Evolutionary conservation across 2,888 invertebrate species (phyloP).

Genomic region (Conomelus anceps): DNA sequence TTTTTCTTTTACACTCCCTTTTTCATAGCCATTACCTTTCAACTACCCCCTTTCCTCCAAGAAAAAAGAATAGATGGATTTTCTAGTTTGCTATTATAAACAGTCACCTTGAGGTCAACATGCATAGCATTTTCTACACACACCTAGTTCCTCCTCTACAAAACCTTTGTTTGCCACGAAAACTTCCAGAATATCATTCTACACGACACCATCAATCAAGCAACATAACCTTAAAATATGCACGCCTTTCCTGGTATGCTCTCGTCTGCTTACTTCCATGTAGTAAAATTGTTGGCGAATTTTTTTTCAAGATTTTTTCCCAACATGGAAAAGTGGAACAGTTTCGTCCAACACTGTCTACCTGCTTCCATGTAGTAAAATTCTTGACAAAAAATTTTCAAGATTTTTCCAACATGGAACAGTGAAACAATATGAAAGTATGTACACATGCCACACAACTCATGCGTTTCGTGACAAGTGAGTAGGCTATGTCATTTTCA

Average conservation of each 20-base stretch:
- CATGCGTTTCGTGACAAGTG: no score
- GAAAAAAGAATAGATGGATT: not conserved
- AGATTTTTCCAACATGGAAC: no score
- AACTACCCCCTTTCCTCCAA: not conserved
- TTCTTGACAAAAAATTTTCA: not conserved
- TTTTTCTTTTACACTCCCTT: not conserved
- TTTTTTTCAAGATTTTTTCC: not conserved
- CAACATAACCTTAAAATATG: not conserved
- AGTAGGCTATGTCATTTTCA: no score
- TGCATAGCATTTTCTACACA: not conserved
- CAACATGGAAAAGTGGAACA: no score
- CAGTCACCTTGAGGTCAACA: not conserved
- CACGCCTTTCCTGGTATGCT: not conserved
- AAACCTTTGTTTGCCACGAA: not conserved
- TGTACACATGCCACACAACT: no score
- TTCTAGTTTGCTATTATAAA: not conserved
- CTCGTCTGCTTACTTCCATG: not conserved
- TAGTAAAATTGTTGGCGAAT: not conserved
- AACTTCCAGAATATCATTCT: not conserved
- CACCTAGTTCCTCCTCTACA: not conserved
- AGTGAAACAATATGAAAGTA: no score
- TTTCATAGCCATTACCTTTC: not conserved
- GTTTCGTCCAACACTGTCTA: no score
- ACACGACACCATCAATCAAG: not conserved
- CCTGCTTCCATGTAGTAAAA: not conserved